Evolutionary conservation across 2,888 invertebrate species (phyloP).

Genomic region (Plutella xylostella): DNA sequence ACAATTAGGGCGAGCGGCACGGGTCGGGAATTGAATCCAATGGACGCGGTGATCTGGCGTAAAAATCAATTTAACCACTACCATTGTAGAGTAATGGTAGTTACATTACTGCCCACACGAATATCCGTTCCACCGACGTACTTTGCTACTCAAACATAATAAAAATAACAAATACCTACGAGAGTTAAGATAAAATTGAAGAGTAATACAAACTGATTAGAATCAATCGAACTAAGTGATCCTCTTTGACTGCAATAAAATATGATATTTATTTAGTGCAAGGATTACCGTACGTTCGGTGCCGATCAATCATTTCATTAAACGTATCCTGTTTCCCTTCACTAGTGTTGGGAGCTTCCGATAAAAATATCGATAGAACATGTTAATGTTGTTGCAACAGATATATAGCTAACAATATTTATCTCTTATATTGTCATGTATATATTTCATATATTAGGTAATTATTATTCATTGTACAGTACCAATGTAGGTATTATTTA

Average conservation of each 20-base stretch:
- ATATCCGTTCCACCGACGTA: constrained; percentile 6
- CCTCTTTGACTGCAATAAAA: constrained; percentile 7
- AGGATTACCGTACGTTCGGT: constrained; percentile 62
- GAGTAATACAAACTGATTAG: too few species aligned
- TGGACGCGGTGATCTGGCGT: constrained; percentile 13
- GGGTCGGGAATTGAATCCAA: constrained; percentile 12
- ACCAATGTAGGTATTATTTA: not conserved
- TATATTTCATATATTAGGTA: too few species aligned
- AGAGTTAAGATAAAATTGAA: too few species aligned
- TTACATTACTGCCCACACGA: constrained; percentile 10
- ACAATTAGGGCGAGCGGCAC: constrained; percentile 40
- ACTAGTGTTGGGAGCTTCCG: constrained; percentile 32
- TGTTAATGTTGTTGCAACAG: not conserved
- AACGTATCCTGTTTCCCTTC: constrained; percentile 64
- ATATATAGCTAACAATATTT: not conserved
- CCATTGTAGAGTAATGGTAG: constrained; percentile 3
- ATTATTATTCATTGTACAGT: not conserved
- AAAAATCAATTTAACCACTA: constrained; percentile 15
- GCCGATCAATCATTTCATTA: constrained; percentile 69
- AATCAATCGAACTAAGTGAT: too few species aligned
- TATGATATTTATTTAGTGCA: constrained; percentile 47
- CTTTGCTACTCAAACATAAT: too few species aligned
- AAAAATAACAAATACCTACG: too few species aligned
- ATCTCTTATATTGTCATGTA: not conserved
- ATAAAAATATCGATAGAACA: not conserved